phyloP scores from a whole-genome alignment of 2,888 invertebrate species.

The Nymphalis urticae region DNA sequence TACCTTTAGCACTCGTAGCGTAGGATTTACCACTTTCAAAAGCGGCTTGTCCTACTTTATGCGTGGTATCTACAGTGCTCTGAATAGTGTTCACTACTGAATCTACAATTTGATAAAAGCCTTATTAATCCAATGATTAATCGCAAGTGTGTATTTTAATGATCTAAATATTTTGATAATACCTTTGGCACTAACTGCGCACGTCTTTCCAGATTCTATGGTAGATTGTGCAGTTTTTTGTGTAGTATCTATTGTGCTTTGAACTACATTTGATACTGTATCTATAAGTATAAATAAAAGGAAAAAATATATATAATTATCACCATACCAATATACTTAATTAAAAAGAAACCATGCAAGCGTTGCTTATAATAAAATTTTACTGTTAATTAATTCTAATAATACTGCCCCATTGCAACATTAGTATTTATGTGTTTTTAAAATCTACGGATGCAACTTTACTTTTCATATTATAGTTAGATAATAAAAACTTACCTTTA shows the following conservation, averaged over 20 bases:
- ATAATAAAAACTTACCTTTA: conserved; percentile 58
- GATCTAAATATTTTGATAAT: conserved; percentile 13
- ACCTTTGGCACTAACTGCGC: conserved; percentile 37
- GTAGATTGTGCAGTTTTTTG: conserved; percentile 56
- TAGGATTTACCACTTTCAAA: conserved; percentile 36
- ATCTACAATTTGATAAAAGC: conserved; percentile 49
- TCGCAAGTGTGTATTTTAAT: not conserved
- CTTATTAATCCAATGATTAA: not conserved
- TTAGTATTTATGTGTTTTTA: conserved; percentile 8
- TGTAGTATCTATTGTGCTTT: conserved; percentile 45
- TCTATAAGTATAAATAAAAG: conserved; percentile 43
- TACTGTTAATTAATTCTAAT: not conserved
- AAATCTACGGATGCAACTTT: conserved; percentile 12
- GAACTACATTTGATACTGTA: conserved; percentile 42
- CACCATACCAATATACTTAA: conserved; percentile 1
- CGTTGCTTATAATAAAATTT: conserved; percentile 9
- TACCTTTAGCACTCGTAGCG: conserved; percentile 30
- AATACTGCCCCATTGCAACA: not conserved
- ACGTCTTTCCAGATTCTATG: conserved; percentile 43
- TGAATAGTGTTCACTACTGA: conserved; percentile 48
- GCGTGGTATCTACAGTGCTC: conserved; percentile 53
- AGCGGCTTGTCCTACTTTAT: conserved; percentile 54
- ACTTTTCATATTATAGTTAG: conserved; percentile 5
- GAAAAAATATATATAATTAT: not conserved
- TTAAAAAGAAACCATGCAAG: conserved; percentile 13